Base-by-base conservation (phyloP, 2,797 vertebrate genomes). In the Trematomus bernacchii region DNA sequence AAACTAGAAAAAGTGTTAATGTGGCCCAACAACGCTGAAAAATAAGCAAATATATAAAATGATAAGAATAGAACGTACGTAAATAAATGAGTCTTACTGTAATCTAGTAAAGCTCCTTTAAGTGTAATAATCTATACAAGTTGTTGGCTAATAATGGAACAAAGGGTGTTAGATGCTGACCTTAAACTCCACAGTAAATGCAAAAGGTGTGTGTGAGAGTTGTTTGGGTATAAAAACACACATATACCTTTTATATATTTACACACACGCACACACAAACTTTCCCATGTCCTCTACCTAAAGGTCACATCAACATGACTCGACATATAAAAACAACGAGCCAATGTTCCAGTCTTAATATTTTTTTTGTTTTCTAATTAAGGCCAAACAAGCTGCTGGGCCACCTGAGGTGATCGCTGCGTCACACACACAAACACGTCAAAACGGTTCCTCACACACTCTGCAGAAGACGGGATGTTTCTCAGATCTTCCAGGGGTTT, bases 281-380 rank as follows among this genome's bases (percentile, higher is more conserved):
- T 10, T 42, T 47, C 19, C 16, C 6, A 6, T 53, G 64, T 77
- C 79, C 57, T 79, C 63, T 40, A 57, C 57, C 65, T 76, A 3
- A 90, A 94, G 91, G 92, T 92, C 91, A 91, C 62, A 30, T 77
- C 67, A 47, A 82, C 75, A 50, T 50, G 77, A 84, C 61, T 52
- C 18, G 44, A 71, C 80, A 72, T 59, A 87, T 85, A 87, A 92
- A 89, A 81, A 61, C 80, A 79, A 71, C 52, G 37, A 84, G 73
- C 71, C 82, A 85, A 85, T 80, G 65, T 89, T 86, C 88, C 68
- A 30, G 66, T 27, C 76, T 48, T 44, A 43, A 16, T 60, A 42
- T 77, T 21, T 61, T 64, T 46, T 55, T 8, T 46, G 69, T 57
- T 63, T 90, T 90, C 64, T 89, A 87, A 89, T 93, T 91, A 92